Evolutionary conservation across 2,888 invertebrate species (phyloP), one percentile per base, ranked within the genome.

Genomic region (Apamea epomidion): DNA sequence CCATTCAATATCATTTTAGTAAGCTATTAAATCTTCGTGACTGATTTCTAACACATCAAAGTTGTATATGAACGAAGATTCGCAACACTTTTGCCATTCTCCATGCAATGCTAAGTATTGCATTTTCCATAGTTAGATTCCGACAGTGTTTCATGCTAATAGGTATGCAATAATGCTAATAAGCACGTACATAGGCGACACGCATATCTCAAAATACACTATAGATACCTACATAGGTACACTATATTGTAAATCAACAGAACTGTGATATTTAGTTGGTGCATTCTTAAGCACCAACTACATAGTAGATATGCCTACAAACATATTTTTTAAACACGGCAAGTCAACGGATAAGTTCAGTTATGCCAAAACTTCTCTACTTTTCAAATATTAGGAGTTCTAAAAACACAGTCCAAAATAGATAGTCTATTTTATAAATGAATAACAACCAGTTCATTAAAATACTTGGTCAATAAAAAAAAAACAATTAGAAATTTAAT

Each of bases 101-200:
- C 1, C 4, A 58, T 51, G n/a, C 37, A 73, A 21, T 67, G 29
- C 12, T 37, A 16, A 37, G 5, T 54, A 58, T 48, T n/a, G 45
- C n/a, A 72, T 76, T 75, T 80, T 60, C 45, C 60, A 68, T 48
- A 73, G 71, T 70, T 67, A 48, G 64, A 73, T 65, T 74, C n/a
- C 12, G 37, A 45, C 69, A 54, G 25, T 65, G 25, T 76, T 70
- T 75, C 74, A 80, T 72, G 58, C 42, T 5, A 45, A 51, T 71
- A 77, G n/a, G 48, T 51, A 68, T 64, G 80, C 68, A 84, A 72
- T 83, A 67, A 72, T 58, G 25, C 25, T 83, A 80, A 74, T 83
- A 80, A 75, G 68, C 80, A 84, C 80, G 80, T 48, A 48, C 48
- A 14, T 48, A 12, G 48, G 14, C 45, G 45, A 54, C 51, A 83